Base-by-base conservation (phyloP, 2,888 invertebrate genomes). In the Aphodius sticticus region DNA sequence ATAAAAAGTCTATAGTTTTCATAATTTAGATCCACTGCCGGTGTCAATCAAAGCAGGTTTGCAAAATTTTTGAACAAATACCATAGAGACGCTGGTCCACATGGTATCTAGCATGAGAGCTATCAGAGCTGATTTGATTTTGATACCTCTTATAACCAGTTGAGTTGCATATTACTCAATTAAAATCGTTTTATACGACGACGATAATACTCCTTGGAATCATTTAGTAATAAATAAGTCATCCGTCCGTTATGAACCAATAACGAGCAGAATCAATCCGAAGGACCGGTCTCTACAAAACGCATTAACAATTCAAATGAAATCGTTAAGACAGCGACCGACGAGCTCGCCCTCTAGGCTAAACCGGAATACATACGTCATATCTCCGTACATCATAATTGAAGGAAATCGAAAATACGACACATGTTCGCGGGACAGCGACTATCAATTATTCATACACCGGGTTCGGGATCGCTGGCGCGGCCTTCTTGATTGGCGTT, bases 401-500 rank as follows among this genome's bases (percentile, higher is more conserved):
- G 74, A 74, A 37, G 36, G 74, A 74, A 74, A 74, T 74, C 74
- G 74, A 74, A 74, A 74, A 74, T 37, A 37, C 36, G 74, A 74
- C 74, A 74, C 74, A 74, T 74, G 74, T 74, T 74, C n/a, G 74
- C 74, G 74, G 74, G n/a, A 35, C 74, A 12, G 36, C 74, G 36
- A 36, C 74, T 37, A 74, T 74, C 71, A 78, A 78, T 78, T 71
- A 78, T 78, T 78, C 71, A 78, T 78, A 71, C 71, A 72, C 36
- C 53, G 9, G 53, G 53, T 53, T 53, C 12, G n/a, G 26, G 38
- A 69, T 38, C 53, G 16, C 15, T n/a, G 16, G 7, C 76, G 16
- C 15, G 76, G 16, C 16, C 76, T 16, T 6, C 76, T 77, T 79
- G 81, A 81, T 81, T 81, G 81, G 81, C 81, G 79, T 77, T 70